phyloP scores from a whole-genome alignment of 2,888 invertebrate species.

The Lissocephala sabroskyi region DNA sequence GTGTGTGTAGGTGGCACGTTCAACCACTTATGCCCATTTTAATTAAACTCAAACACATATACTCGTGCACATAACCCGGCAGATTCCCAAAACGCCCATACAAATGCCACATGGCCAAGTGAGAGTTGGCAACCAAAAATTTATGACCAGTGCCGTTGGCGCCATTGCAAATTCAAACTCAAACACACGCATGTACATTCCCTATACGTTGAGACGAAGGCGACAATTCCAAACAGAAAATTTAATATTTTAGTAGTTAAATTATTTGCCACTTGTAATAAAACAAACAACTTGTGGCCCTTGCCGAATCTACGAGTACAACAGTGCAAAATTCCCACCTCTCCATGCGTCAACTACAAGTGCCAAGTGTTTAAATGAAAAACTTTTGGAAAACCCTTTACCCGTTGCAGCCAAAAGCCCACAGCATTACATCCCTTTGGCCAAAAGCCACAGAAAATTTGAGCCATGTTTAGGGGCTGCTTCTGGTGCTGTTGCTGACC shows the following conservation, averaged over 20 bases:
- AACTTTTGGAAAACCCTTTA: constrained; percentile 47
- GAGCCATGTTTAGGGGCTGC: constrained; percentile 17
- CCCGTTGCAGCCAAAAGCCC: constrained; percentile 37
- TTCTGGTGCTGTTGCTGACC: constrained; percentile 28
- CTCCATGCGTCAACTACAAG: constrained; percentile 40
- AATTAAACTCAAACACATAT: constrained; percentile 63
- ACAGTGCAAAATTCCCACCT: background rate
- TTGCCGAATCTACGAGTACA: background rate
- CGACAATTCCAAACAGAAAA: constrained; percentile 61
- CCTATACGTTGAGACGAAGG: constrained; percentile 5
- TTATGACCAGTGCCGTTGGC: constrained; percentile 40
- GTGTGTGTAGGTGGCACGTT: too few species aligned
- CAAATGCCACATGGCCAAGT: constrained; percentile 36
- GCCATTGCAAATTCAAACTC: constrained; percentile 8
- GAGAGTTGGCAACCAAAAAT: constrained; percentile 30
- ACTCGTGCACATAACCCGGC: constrained; percentile 54
- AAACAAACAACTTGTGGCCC: constrained; percentile 54
- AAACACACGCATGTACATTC: constrained; percentile 1
- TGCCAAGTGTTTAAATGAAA: constrained; percentile 59
- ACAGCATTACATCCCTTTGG: background rate
- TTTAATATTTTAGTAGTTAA: constrained; percentile 67
- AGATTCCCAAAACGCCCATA: constrained; percentile 60
- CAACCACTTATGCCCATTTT: constrained; percentile 58
- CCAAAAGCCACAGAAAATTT: constrained; percentile 34
- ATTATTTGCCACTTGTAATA: constrained; percentile 65